phyloP scores from a whole-genome alignment of 2,888 invertebrate species.

The Nephrotoma flavescens region DNA sequence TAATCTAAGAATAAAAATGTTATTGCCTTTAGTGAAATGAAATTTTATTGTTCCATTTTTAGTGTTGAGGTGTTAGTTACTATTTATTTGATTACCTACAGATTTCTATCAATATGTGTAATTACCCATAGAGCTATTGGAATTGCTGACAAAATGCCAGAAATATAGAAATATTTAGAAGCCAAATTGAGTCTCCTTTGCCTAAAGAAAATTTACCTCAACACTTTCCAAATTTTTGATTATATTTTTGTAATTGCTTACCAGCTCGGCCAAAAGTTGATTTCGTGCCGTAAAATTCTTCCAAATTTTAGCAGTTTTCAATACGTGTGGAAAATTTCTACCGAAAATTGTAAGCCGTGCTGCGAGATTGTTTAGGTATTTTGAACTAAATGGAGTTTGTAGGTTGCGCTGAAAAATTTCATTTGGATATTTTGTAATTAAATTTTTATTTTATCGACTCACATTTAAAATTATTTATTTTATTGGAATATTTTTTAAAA shows the following conservation, averaged over 20 bases:
- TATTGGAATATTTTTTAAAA: too few relatives aligned
- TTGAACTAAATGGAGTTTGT: not conserved
- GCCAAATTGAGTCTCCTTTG: not conserved
- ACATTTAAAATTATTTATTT: too few relatives aligned
- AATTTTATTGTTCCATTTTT: not conserved
- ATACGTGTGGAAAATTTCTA: not conserved
- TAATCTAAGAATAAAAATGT: not conserved
- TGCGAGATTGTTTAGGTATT: not conserved
- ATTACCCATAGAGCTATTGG: not conserved
- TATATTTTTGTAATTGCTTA: not conserved
- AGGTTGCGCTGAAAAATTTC: not conserved
- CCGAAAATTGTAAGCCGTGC: not conserved
- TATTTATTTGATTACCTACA: not conserved
- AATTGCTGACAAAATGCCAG: not conserved
- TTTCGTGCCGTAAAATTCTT: not conserved
- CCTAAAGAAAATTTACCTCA: not conserved
- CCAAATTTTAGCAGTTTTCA: not conserved
- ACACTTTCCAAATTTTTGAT: not conserved
- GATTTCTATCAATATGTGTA: not conserved
- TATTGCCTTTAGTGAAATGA: not conserved
- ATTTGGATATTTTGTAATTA: not conserved
- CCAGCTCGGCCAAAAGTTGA: not conserved
- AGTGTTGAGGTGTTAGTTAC: not conserved
- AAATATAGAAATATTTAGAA: not conserved
- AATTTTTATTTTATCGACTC: not conserved